phyloP scores from a whole-genome alignment of 2,888 invertebrate genomes.

The Trissonchulus latispiculum region DNA sequence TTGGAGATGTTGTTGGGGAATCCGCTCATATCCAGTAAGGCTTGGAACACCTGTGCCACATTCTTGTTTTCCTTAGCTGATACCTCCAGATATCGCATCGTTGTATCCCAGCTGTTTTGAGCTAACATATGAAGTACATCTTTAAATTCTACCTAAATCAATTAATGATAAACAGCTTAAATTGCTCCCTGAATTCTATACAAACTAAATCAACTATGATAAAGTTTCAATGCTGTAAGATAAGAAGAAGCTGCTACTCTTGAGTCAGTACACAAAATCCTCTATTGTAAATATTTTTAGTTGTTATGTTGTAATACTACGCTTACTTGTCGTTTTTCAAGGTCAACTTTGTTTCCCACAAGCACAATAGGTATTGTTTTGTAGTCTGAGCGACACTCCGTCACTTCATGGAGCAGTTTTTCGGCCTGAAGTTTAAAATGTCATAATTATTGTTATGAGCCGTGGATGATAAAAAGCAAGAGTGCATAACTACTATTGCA shows the following conservation, averaged over 20 bases:
- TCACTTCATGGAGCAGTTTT: background rate
- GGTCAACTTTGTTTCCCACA: background rate
- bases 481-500: too few relatives aligned
- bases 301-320: too few relatives aligned
- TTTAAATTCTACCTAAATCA: background rate
- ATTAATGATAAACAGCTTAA: too few relatives aligned
- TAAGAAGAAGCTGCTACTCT: too few relatives aligned
- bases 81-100: background rate
- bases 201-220: too few relatives aligned
- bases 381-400: background rate
- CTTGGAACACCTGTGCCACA: conserved; percentile 9
- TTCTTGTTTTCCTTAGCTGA: background rate
- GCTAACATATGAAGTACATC: background rate
- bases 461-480: too few relatives aligned
- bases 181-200: too few relatives aligned
- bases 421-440: background rate
- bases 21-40: conserved; percentile 14
- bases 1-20: conserved; percentile 6
- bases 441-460: too few relatives aligned
- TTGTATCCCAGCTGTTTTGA: background rate
- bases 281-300: too few relatives aligned
- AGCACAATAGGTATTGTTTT: background rate
- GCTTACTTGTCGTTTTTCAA: background rate
- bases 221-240: too few relatives aligned
- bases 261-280: too few relatives aligned